A percentile compares a stretch with the other conserved stretches of the same genome.
Evolutionary conservation across 2,888 invertebrate species (phyloP).

Genomic region (Stenodera caucasica): DNA sequence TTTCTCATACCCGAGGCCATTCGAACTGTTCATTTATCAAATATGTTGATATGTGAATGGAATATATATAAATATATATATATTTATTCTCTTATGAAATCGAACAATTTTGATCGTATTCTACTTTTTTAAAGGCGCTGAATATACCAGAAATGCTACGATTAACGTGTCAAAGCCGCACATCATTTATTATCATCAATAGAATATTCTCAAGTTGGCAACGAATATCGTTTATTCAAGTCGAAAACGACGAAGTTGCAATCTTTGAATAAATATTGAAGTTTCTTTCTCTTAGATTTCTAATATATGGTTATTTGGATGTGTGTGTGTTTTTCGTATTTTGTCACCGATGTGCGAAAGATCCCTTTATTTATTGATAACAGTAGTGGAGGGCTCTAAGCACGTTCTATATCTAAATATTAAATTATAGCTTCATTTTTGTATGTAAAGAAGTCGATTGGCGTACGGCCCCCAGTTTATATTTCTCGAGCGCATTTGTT

Average conservation of each 20-base stretch:
- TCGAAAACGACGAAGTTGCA: constrained; percentile 29
- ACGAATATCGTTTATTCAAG: constrained; percentile 28
- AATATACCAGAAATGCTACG: constrained; percentile 28
- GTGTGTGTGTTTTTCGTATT: constrained; percentile 27
- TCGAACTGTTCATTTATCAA: constrained; percentile 35
- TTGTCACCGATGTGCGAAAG: constrained; percentile 29
- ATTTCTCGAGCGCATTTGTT: constrained; percentile 20
- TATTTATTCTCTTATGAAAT: constrained; percentile 26
- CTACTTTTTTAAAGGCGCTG: neutral
- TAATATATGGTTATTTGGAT: too few species aligned
- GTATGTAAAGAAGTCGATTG: constrained; percentile 15
- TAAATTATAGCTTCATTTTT: constrained; percentile 21
- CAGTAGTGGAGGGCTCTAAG: constrained; percentile 13
- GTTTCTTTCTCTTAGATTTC: too few species aligned
- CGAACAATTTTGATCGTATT: constrained; percentile 7
- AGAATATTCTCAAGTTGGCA: constrained; percentile 24
- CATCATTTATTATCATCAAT: constrained; percentile 40
- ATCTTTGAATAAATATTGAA: constrained; percentile 37
- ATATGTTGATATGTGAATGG: constrained; percentile 33
- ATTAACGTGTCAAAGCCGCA: constrained; percentile 43
- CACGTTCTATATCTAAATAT: constrained; percentile 21
- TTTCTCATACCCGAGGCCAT: constrained; percentile 12
- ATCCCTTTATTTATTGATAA: constrained; percentile 31
- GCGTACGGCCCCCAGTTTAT: constrained; percentile 10
- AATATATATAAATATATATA: constrained; percentile 17